A percentile compares a stretch with the other conserved stretches of the same genome.
Conservation (phyloP, 2,797 vertebrate species). For the Tiaroga cobitis region DNA sequence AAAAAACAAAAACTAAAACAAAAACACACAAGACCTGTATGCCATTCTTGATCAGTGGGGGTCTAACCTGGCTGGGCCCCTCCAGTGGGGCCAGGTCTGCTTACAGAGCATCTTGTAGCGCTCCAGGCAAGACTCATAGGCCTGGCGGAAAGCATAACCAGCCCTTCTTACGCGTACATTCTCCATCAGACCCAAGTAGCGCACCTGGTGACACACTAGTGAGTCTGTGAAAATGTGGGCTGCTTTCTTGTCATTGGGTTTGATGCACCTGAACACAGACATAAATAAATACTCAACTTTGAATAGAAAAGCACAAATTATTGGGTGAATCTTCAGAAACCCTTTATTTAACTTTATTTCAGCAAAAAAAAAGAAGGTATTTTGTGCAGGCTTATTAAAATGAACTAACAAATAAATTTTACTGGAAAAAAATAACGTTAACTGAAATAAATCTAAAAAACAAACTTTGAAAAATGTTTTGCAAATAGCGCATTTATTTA, state of each 20-base stretch:
- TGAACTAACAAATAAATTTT: too few species aligned
- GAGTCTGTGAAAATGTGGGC: slow-evolving; percentile 89
- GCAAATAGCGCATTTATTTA: too few species aligned
- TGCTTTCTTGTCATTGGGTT: slow-evolving; percentile 97
- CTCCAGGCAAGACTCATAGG: slow-evolving; percentile 92
- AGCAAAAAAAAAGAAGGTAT: too few species aligned
- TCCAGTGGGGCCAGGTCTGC: slow-evolving; percentile 97
- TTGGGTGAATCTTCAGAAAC: background rate
- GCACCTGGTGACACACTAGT: slow-evolving; percentile 91
- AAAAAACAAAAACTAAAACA: too few species aligned
- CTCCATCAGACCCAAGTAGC: slow-evolving; percentile 95
- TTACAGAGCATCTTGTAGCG: slow-evolving; percentile 99
- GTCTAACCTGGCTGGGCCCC: slow-evolving; percentile 88
- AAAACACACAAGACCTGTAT: background rate
- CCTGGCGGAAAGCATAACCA: slow-evolving; percentile 94
- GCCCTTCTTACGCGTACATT: slow-evolving; percentile 94
- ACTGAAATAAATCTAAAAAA: background rate
- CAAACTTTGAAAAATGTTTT: too few species aligned
- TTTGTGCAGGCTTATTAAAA: too few species aligned
- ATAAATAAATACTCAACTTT: background rate
- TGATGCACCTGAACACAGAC: slow-evolving; percentile 86
- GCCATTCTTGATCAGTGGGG: background rate
- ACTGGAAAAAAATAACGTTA: too few species aligned
- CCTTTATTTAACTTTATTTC: background rate
- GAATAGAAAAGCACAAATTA: background rate